A percentile compares a stretch with the other conserved stretches of the same genome.
Evolutionary conservation across 2,888 invertebrate genomes (phyloP).

Genomic region (Sinodicranocentrus sp.): DNA sequence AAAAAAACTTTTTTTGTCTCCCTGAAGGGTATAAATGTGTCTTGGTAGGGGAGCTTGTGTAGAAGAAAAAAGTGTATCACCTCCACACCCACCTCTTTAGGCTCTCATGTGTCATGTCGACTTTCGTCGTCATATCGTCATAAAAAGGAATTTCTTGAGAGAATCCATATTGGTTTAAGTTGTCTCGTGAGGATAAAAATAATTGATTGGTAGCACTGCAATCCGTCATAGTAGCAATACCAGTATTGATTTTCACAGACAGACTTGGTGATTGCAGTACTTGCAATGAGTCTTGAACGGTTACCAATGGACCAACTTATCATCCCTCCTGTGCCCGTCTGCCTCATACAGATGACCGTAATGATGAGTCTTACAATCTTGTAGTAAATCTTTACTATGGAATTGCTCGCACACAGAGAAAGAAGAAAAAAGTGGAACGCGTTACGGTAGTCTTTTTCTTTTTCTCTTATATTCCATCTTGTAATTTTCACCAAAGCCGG

Average conservation of each 20-base stretch:
- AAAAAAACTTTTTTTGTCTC: too few relatives aligned
- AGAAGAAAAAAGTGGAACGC: not conserved
- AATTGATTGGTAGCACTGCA: conserved; percentile 53
- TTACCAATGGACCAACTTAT: conserved; percentile 63
- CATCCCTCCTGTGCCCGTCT: conserved; percentile 27
- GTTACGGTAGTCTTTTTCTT: too few relatives aligned
- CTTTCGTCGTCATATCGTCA: not conserved
- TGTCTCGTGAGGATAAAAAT: conserved; percentile 62
- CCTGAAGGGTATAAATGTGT: too few relatives aligned
- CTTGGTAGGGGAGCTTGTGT: too few relatives aligned
- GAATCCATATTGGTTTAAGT: conserved; percentile 60
- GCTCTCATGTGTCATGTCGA: too few relatives aligned
- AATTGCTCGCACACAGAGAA: too few relatives aligned
- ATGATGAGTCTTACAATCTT: too few relatives aligned
- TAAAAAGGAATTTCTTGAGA: conserved; percentile 19
- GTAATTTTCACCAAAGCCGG: too few relatives aligned
- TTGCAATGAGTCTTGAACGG: conserved; percentile 36
- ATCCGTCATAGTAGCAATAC: conserved; percentile 54
- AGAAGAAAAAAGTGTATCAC: too few relatives aligned
- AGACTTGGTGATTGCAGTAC: conserved; percentile 34
- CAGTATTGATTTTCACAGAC: conserved; percentile 49
- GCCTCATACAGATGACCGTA: conserved; percentile 32
- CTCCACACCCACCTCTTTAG: too few relatives aligned
- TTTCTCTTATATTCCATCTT: too few relatives aligned
- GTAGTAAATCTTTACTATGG: too few relatives aligned